Evolutionary conservation across 2,888 invertebrate genomes (phyloP).

Genomic region (Lepidochrysops patricia): DNA sequence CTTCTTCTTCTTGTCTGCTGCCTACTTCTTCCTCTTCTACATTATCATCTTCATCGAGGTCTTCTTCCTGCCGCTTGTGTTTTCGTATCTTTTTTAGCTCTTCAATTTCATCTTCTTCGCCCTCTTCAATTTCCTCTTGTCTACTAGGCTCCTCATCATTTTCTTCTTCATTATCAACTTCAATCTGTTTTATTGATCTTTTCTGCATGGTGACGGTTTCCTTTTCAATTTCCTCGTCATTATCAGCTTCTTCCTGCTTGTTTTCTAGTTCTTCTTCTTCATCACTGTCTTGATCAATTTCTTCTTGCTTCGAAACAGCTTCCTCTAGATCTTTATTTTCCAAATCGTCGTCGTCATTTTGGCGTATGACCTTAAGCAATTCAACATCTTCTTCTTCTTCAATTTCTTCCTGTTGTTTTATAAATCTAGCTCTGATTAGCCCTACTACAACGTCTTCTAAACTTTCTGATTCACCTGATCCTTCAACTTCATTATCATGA

Average conservation of each 20-base stretch:
- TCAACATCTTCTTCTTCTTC: slow-evolving; percentile 13
- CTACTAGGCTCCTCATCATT: neutral
- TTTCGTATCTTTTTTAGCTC: neutral
- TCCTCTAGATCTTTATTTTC: slow-evolving; percentile 24
- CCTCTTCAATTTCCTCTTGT: neutral
- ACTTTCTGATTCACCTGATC: slow-evolving; percentile 20
- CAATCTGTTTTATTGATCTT: slow-evolving; percentile 13
- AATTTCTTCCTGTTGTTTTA: slow-evolving; percentile 13
- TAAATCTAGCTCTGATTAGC: slow-evolving; percentile 12
- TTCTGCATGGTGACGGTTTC: neutral
- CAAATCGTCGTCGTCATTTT: slow-evolving; percentile 15
- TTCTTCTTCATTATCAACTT: slow-evolving; percentile 7
- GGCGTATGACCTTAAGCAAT: neutral
- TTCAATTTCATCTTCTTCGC: neutral
- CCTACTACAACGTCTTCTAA: slow-evolving; percentile 7
- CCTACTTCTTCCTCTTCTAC: neutral
- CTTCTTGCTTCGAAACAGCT: slow-evolving; percentile 24
- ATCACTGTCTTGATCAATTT: slow-evolving; percentile 18
- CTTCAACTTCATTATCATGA: slow-evolving; percentile 24
- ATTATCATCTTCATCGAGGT: neutral
- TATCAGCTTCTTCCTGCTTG: neutral
- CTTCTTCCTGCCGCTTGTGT: neutral
- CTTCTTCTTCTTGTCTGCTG: slow-evolving; percentile 1
- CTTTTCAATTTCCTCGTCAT: neutral
- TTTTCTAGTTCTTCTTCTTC: slow-evolving; percentile 18